Conservation (phyloP, 1,140 invertebrate genomes). For the Neodiprion pinetum region DNA sequence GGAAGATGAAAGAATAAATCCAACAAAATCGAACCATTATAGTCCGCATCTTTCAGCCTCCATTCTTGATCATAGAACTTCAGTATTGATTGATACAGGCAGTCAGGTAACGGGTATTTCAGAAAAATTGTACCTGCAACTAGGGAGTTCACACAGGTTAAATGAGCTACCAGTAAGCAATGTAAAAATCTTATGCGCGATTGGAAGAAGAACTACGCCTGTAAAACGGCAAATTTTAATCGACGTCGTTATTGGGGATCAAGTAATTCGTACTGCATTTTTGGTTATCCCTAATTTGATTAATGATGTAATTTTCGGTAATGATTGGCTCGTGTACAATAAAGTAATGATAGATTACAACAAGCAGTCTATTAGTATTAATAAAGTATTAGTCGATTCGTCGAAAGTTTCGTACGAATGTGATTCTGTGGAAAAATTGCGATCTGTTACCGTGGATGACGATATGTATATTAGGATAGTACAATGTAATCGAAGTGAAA, state of each 20-base stretch:
- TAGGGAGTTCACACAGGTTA: too few species aligned
- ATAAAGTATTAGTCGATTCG: not conserved
- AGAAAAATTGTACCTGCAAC: too few species aligned
- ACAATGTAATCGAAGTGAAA: not conserved
- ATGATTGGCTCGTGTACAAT: not conserved
- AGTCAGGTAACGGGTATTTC: too few species aligned
- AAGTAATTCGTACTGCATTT: not conserved
- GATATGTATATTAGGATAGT: not conserved
- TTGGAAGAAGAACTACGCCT: not conserved
- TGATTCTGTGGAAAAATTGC: not conserved
- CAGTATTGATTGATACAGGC: too few species aligned
- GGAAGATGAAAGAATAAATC: too few species aligned
- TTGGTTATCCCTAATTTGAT: not conserved
- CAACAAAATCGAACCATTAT: too few species aligned
- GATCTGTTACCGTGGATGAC: not conserved
- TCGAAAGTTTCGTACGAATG: too few species aligned
- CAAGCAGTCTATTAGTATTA: not conserved
- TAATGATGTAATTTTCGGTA: not conserved
- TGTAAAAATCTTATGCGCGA: not conserved
- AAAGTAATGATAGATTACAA: not conserved
- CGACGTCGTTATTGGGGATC: not conserved
- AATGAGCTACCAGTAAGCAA: not conserved
- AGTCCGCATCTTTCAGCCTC: too few species aligned
- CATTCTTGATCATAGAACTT: too few species aligned
- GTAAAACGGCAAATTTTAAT: not conserved